Conservation (phyloP, 2,888 invertebrate species). For the Acrobasis suavella region DNA sequence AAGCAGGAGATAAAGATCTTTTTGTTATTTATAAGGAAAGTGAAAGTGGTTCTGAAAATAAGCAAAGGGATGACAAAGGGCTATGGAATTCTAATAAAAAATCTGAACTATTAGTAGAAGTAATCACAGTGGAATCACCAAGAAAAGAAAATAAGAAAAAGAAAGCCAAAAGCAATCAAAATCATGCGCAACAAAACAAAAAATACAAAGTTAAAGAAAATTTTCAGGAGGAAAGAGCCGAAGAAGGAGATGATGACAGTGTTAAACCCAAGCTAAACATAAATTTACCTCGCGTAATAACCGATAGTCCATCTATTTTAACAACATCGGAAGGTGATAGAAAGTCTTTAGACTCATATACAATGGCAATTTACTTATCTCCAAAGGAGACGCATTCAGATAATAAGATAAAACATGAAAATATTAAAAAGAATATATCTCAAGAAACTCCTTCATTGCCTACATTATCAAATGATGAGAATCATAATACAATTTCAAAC, state of each 20-base stretch:
- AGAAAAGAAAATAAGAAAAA: conserved; percentile 24
- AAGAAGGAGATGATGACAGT: conserved; percentile 42
- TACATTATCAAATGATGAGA: conserved; percentile 37
- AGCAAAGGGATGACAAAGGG: conserved; percentile 33
- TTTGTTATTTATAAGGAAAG: conserved; percentile 63
- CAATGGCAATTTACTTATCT: conserved; percentile 39
- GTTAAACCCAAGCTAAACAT: conserved; percentile 52
- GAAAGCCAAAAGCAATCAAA: conserved; percentile 9
- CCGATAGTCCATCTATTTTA: conserved; percentile 41
- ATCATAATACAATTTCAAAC: conserved; percentile 28
- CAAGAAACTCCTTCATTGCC: conserved; percentile 36
- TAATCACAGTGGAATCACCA: conserved; percentile 32
- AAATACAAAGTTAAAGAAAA: conserved; percentile 29
- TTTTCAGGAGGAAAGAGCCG: conserved; percentile 34
- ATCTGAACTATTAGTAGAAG: conserved; percentile 38
- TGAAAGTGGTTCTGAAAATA: conserved; percentile 40
- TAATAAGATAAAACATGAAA: conserved; percentile 17
- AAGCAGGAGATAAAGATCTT: conserved; percentile 53
- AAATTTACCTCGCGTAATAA: conserved; percentile 50
- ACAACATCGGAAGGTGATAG: conserved; percentile 48
- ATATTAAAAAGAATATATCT: conserved; percentile 25
- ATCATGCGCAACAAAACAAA: conserved; percentile 21
- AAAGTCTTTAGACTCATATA: conserved; percentile 52
- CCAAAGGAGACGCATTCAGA: conserved; percentile 33
- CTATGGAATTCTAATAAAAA: conserved; percentile 34